Base-by-base conservation (phyloP, 2,797 vertebrate genomes). In the Percopsis omiscomaycus region DNA sequence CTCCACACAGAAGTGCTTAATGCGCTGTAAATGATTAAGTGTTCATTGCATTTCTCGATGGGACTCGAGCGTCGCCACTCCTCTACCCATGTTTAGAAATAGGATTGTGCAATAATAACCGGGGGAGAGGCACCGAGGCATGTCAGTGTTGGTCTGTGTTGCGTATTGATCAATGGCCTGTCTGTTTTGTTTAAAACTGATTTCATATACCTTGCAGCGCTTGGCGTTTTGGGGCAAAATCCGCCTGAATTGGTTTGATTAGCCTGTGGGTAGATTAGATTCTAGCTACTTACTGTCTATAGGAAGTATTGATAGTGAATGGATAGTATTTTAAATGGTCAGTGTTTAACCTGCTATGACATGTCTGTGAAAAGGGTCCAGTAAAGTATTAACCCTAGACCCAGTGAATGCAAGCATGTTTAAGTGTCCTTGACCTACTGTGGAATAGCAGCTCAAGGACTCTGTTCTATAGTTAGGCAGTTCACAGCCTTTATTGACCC, bases 21-120 rank as follows among this genome's bases (percentile, higher is more conserved):
- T n/a, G 75, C 22, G 22, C 22, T 22, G 22, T 78, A 54, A 82
- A 87, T 86, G 68, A 82, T 82, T 84, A 81, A 81, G 73, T 2
- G 1, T 77, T 75, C 60, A 69, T 5, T 61, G 3, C 10, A 5
- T 70, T 9, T 54, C 45, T 75, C 60, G 15, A 46, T 55, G 47
- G 37, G 13, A 49, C 65, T 59, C 2, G 13, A 16, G 22, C 14
- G 47, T 64, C 59, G 49, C 63, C 62, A 42, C 16, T 4, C n/a
- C 12, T 6, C 9, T 30, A 52, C 64, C 67, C 69, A 37, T 12
- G 59, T 55, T 61, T 59, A 54, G 67, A 59, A 78, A 75, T 2
- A 42, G 9, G 1, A 56, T 57, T 59, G 13, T 56, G 28, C 3
- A 11, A 27, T 51, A 46, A 61, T 52, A 15, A 74, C 45, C 32